Base-by-base conservation (phyloP, 37 sponge, comb jelly and placozoan genomes). In the Spongia lamella region DNA sequence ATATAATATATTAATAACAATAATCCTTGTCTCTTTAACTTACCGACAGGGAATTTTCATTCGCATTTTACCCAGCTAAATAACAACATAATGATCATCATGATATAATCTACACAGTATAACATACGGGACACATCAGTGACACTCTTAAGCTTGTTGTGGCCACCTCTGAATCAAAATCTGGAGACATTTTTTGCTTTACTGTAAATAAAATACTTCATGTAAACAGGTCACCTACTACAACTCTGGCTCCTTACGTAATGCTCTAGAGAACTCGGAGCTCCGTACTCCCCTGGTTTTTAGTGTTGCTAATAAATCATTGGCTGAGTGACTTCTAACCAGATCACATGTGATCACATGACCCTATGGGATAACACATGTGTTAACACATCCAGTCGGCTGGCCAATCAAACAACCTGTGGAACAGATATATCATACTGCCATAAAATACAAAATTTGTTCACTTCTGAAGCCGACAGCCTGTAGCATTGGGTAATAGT, bases 71-170 rank as follows among this genome's bases (percentile, higher is more conserved):
- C 95, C 90, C 32, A 94, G 71, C 93, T 92, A 75, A 22, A 74
- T 11, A 35, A 15, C 38, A 35, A 43, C 7, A 27, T n/a, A 32
- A 38, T 55, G 1, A 20, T 50, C 11, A 19, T 37, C 68, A 25
- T n/a, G 58, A 1, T 43, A 43, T 43, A 43, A 13, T 9, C 5
- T 9, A 43, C 5, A 61, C 22, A 1, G 2, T 13, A 17, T 17
- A 33, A 77, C 89, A 81, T 58, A 95, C 89, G 26, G 97, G 97
- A 75, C 97, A 97, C 0, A 91, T 26, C 19, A 97, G 76, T 2
- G 97, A 97, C 0, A 97, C 89, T 72, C 84, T 56, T 27, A 93
- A 26, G 71, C 86, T 88, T 32, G 94, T 93, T 4, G 93, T 80
- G 6, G 94, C 70, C 38, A 97, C 71, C 32, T 97, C 97, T 16